Base-by-base conservation (phyloP, 2,888 invertebrate species). In the Tuberolachnus salignus region DNA sequence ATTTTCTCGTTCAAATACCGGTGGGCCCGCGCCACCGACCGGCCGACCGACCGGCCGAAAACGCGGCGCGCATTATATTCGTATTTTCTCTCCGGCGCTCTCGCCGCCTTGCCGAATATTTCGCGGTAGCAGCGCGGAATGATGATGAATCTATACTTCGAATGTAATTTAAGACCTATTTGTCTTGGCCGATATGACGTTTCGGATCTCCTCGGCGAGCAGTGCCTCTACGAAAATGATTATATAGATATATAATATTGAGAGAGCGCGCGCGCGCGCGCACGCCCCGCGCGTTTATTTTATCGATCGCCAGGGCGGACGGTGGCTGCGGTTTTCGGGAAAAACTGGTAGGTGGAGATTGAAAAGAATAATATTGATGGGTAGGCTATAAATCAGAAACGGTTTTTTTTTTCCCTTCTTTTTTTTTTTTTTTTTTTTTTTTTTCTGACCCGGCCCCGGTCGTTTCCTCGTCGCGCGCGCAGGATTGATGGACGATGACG, bases 121-220 rank as follows among this genome's bases (percentile, higher is more conserved):
- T 71, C 71, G 59, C 11, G 55, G 1, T 19, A 4, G 59, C 46
- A n/a, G 16, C 63, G 14, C 66, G 66, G 46, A n/a, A 8, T 6
- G 44, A 75, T 67, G 75, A 75, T 67, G 75, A 75, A 75, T 75
- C 74, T 66, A 21, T 57, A 57, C 55, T 23, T 19, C 26, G 34
- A 75, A 75, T 34, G 75, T 75, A 57, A 75, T 75, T 75, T 57
- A 67, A 75, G 66, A 46, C 75, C 66, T 75, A 75, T 75, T 75
- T 57, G 75, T 75, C 75, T 75, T 57, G 57, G 42, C 11, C 57
- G 55, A 75, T 57, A 67, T 75, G 75, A 75, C 75, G 75, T 75
- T 75, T 75, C 66, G 75, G 46, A 75, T 75, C 55, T 75, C 66
- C 13, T 34, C 10, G 51, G 49, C 10, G 51, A 23, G 14, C 42